phyloP scores from a whole-genome alignment of 2,888 invertebrate species.

The Julus scanicus region DNA sequence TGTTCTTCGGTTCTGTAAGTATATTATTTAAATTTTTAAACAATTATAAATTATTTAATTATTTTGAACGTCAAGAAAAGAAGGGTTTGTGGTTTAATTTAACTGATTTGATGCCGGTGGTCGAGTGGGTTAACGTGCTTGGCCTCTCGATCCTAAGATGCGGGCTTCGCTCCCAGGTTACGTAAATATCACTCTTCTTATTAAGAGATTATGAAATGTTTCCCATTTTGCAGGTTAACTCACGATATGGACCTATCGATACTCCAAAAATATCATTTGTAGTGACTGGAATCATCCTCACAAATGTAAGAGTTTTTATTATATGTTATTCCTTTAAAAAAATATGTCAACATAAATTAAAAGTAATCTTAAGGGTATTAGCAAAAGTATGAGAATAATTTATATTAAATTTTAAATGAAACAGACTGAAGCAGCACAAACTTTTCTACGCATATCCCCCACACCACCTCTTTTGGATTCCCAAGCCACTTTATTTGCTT shows the following conservation, averaged over 20 bases:
- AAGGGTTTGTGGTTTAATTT: no score
- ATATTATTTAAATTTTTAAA: neutral
- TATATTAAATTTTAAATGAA: neutral
- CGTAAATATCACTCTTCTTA: no score
- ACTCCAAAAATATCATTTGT: neutral
- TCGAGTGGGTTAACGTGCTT: no score
- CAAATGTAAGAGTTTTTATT: neutral
- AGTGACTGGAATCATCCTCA: neutral
- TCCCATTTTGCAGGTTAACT: neutral
- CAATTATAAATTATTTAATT: neutral
- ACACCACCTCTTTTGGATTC: neutral
- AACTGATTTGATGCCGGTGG: no score
- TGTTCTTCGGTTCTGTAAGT: neutral
- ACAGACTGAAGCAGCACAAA: neutral
- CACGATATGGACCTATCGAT: neutral
- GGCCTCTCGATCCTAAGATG: no score
- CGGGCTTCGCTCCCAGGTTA: no score
- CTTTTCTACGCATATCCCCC: neutral
- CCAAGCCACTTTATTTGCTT: neutral
- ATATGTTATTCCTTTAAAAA: no score
- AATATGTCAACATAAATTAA: no score
- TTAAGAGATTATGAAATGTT: neutral
- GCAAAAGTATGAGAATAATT: no score
- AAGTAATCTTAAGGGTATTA: no score
- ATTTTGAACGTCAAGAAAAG: no score